Evolutionary conservation across 92 coral and sea anemone genomes (phyloP).

Genomic region (Siderastrea radians): DNA sequence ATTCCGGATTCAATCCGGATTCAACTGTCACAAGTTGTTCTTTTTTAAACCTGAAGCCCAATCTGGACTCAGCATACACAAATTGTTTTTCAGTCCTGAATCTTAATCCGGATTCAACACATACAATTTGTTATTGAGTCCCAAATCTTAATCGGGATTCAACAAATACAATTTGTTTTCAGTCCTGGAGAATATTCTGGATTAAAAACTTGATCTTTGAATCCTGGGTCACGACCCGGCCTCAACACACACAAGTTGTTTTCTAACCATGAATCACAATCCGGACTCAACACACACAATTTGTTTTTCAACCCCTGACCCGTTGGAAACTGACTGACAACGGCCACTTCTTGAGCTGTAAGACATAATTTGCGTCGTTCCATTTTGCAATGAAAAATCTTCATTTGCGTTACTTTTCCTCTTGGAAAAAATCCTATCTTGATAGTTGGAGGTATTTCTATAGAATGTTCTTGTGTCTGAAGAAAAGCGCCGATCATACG

Average conservation of each 20-base stretch:
- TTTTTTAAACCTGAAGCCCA: too few species aligned
- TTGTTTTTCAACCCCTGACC: neutral
- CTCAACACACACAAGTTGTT: neutral
- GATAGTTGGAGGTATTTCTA: neutral
- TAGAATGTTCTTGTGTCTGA: conserved; percentile 26
- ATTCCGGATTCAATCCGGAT: too few species aligned
- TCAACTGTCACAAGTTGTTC: too few species aligned
- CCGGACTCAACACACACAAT: conserved; percentile 17
- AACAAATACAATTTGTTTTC: neutral
- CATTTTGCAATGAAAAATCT: conserved; percentile 20
- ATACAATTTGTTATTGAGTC: neutral
- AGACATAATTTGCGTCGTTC: neutral
- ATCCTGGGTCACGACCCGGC: too few species aligned
- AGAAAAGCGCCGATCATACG: conserved; percentile 6
- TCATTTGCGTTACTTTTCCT: conserved; percentile 8
- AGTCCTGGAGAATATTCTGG: neutral
- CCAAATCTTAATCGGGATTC: neutral
- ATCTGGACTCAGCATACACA: too few species aligned
- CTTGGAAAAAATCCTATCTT: neutral
- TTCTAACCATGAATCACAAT: neutral
- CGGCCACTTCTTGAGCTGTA: conserved; percentile 15
- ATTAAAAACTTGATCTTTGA: too few species aligned
- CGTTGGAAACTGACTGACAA: conserved; percentile 8
- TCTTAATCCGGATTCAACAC: too few species aligned
- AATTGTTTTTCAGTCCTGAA: too few species aligned